A percentile compares a stretch with the other conserved stretches of the same genome.
phyloP scores from a whole-genome alignment of 2,888 invertebrate genomes.

The Griposia aprilina region DNA sequence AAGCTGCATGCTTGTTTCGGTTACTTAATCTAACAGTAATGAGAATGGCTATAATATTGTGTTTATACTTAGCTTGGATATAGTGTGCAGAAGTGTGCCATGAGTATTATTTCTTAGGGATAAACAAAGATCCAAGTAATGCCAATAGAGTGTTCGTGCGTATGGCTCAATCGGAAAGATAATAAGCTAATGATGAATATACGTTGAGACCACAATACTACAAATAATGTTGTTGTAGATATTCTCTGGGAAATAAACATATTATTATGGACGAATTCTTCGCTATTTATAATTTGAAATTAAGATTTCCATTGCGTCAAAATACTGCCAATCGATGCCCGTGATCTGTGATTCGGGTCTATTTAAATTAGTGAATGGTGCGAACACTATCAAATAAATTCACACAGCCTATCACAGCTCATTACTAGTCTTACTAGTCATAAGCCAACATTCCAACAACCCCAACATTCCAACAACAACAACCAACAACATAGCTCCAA shows the following conservation, averaged over 20 bases:
- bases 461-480: no score
- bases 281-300: neutral
- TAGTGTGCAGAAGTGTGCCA: neutral
- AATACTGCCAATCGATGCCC: neutral
- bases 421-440: neutral
- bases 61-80: neutral
- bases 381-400: neutral
- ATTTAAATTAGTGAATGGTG: neutral
- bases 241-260: neutral
- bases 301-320: neutral
- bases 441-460: no score
- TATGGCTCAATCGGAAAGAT: conserved; percentile 21
- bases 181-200: conserved; percentile 33
- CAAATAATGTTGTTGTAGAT: neutral
- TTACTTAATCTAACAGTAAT: neutral
- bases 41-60: neutral
- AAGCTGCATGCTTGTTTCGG: neutral
- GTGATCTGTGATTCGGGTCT: neutral
- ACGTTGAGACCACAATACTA: conserved; percentile 6
- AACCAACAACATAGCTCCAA: no score
- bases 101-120: neutral
- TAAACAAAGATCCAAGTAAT: conserved; percentile 19
- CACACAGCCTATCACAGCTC: neutral
- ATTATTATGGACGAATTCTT: neutral
- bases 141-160: conserved; percentile 35